A percentile compares a stretch with the other conserved stretches of the same genome.
phyloP scores from a whole-genome alignment of 2,797 vertebrate genomes.

The Neostethus bicornis region DNA sequence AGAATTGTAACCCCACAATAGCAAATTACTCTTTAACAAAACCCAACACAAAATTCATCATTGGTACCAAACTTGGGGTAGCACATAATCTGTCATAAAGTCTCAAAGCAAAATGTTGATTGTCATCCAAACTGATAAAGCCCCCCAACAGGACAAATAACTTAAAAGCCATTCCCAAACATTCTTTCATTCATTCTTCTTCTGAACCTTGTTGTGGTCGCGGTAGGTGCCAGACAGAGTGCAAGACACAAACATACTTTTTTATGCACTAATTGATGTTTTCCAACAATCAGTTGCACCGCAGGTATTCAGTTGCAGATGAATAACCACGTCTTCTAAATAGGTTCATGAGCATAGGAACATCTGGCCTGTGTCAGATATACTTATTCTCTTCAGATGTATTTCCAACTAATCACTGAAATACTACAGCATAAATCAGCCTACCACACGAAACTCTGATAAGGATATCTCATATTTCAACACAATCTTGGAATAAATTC shows the following conservation, averaged over 20 bases:
- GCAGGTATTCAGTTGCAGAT: neutral
- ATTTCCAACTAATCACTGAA: neutral
- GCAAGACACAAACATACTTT: too few relatives aligned
- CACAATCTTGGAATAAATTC: constrained; percentile 5
- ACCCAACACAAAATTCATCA: too few relatives aligned
- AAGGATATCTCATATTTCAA: constrained; percentile 10
- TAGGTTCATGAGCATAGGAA: neutral
- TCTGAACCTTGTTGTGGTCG: too few relatives aligned
- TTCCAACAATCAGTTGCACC: neutral
- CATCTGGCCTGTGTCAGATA: neutral
- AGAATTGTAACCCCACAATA: too few relatives aligned
- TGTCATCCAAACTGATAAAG: neutral
- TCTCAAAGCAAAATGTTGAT: too few relatives aligned
- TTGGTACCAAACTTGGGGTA: too few relatives aligned
- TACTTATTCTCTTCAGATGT: neutral
- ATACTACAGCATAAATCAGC: neutral
- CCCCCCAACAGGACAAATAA: neutral
- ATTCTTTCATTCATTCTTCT: too few relatives aligned
- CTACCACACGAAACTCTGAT: neutral
- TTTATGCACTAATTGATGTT: neutral
- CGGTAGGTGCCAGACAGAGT: too few relatives aligned
- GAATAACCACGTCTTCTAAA: neutral
- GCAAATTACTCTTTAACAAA: too few relatives aligned
- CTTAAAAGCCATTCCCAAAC: neutral
- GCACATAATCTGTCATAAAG: too few relatives aligned